Base-by-base conservation (phyloP, 2,888 invertebrate genomes). In the Thera obeliscata region DNA sequence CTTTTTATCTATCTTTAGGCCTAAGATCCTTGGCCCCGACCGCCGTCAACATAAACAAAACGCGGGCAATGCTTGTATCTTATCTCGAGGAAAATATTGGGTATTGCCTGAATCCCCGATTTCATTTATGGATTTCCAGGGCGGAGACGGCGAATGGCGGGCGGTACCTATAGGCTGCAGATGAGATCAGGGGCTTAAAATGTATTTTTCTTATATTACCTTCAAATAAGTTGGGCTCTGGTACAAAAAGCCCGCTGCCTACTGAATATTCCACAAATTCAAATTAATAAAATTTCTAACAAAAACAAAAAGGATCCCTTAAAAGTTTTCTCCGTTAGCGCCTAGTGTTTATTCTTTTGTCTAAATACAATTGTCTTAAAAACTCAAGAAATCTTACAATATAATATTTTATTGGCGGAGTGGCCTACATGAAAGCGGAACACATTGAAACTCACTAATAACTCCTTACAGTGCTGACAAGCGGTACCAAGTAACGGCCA, bases 1-100 rank as follows among this genome's bases (percentile, higher is more conserved):
- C 8, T 56, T 41, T 22, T 2, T 56, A 56, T 56, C 38, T 56
- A 52, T 52, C 33, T 52, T 52, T 52, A n/a, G 41, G 43, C 43
- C 22, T 41, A 12, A 56, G 41, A 57, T 54, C 64, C 85, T 61
- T 58, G 49, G 57, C 64, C 64, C 79, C 79, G 81, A 82, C 87
- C 86, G 86, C 82, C 86, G 87, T 89, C 90, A 87, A 90, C 87
- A 88, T 89, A 91, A 92, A 90, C 90, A 90, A 89, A 89, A 89
- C 84, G 81, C 81, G 85, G 87, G 89, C 87, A 88, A 89, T 87
- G 87, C 86, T 82, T 86, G 86, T 89, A 89, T 90, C 87, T 88
- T 90, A 89, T 91, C 88, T 87, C 71, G 74, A 75, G 77, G 81
- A 81, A 87, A 87, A 86, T 88, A 88, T 89, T 88, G 81, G 84